These are phyloP conservation scores for Lysiphlebus fabarum DNA, from an alignment of 1,140 invertebrate species.

Conservation along the genomic window DNA sequence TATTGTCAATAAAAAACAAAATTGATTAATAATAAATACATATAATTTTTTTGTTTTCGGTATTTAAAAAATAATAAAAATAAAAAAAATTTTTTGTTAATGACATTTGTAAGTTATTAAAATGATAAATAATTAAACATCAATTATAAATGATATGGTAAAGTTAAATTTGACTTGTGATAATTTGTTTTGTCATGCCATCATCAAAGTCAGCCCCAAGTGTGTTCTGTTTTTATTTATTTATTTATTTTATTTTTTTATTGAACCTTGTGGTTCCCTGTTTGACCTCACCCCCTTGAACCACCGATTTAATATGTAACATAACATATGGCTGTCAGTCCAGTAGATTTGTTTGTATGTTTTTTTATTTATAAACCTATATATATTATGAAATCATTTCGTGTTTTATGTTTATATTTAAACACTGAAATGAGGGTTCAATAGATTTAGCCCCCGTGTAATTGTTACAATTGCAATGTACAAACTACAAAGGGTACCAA, in stretches of 20 bases:
- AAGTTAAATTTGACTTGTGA: slow-evolving; percentile 22
- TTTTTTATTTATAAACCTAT: too few relatives aligned
- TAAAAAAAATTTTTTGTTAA: not conserved
- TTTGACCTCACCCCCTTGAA: not conserved
- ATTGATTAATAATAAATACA: too few relatives aligned
- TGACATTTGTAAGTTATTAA: too few relatives aligned
- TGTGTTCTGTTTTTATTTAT: not conserved
- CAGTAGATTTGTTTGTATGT: not conserved
- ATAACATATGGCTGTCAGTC: too few relatives aligned
- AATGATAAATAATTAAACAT: slow-evolving; percentile 12
- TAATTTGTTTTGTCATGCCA: slow-evolving; percentile 25
- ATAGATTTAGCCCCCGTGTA: slow-evolving; percentile 37
- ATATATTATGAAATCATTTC: not conserved
- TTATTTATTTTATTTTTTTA: slow-evolving; percentile 20
- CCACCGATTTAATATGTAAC: too few relatives aligned
- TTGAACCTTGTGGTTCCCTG: slow-evolving; percentile 4
- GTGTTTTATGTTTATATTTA: not conserved
- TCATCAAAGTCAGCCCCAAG: not conserved
- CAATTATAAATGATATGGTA: slow-evolving; percentile 22
- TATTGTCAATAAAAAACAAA: not conserved
- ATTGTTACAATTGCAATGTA: slow-evolving; percentile 28
- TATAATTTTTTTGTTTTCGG: too few relatives aligned
- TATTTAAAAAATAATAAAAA: not conserved
- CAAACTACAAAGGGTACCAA: too few relatives aligned
- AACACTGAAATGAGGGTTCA: slow-evolving; percentile 36